Conservation (phyloP, 2,888 invertebrate genomes). For the Drosophila cyrtoloma region DNA sequence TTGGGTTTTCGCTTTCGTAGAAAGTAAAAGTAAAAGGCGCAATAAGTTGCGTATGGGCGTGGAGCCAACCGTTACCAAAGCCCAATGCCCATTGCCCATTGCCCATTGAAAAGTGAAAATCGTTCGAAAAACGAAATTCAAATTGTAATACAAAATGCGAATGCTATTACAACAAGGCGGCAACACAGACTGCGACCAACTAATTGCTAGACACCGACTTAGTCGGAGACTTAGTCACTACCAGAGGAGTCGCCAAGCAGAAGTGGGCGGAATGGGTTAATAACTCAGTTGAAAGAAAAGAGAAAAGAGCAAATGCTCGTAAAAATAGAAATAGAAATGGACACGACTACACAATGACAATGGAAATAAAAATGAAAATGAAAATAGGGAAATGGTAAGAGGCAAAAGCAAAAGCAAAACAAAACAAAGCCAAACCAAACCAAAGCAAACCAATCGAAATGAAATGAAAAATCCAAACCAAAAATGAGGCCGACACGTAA, state of each 20-base stretch:
- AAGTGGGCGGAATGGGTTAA: conserved; percentile 42
- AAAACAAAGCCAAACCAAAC: background rate
- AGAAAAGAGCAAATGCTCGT: conserved; percentile 46
- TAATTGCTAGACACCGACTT: conserved; percentile 39
- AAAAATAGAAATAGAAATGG: conserved; percentile 61
- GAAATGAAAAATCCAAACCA: background rate
- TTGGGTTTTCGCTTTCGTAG: conserved; percentile 13
- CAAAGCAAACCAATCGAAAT: background rate
- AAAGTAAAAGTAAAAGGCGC: conserved; percentile 42
- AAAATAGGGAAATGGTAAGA: conserved; percentile 20
- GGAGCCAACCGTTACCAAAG: conserved; percentile 13
- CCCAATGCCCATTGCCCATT: background rate
- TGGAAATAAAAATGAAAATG: conserved; percentile 34
- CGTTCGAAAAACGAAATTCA: conserved; percentile 27
- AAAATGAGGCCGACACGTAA: conserved; percentile 57
- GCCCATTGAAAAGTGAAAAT: conserved; percentile 44
- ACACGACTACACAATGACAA: conserved; percentile 33
- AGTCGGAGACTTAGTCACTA: conserved; percentile 13
- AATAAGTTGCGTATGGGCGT: conserved; percentile 54
- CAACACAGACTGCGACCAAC: conserved; percentile 19
- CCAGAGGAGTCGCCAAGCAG: conserved; percentile 1
- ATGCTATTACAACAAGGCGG: conserved; percentile 28
- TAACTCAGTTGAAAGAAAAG: conserved; percentile 55
- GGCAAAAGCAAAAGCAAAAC: background rate
- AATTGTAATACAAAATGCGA: conserved; percentile 41